phyloP scores from a whole-genome alignment of 2,888 invertebrate genomes.

The Agrotis exclamationis region DNA sequence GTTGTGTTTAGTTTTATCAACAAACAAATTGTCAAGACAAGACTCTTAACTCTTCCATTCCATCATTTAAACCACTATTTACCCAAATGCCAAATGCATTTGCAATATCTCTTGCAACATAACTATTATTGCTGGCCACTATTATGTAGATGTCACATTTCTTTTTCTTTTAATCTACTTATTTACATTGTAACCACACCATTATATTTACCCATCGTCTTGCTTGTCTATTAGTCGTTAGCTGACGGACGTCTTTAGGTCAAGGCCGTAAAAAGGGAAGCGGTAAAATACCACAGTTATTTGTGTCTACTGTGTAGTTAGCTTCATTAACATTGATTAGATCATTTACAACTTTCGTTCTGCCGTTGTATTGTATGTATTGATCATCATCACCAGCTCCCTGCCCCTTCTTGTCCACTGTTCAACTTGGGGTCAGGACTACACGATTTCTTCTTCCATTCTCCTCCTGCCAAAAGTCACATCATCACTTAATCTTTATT shows the following conservation, averaged over 20 bases:
- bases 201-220: constrained; percentile 3
- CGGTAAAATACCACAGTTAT: not conserved
- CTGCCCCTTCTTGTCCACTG: too few species aligned
- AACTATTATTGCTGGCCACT: too few species aligned
- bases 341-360: not conserved
- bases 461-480: too few species aligned
- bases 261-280: constrained; percentile 1
- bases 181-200: not conserved
- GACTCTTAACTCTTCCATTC: not conserved
- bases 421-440: too few species aligned
- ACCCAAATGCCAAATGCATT: not conserved
- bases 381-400: too few species aligned
- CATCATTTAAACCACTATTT: not conserved
- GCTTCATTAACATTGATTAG: not conserved
- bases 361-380: too few species aligned
- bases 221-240: constrained; percentile 18
- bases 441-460: too few species aligned
- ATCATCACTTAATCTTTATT: too few species aligned
- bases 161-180: not conserved
- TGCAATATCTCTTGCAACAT: not conserved
- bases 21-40: too few species aligned
- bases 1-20: not conserved
- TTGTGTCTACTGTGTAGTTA: not conserved
- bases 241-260: constrained; percentile 5
- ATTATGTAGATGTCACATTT: not conserved